Percentiles rank a stretch among this genome's conserved stretches.
Conservation (phyloP, 2,797 vertebrate species). For the Acanthiza pusilla region DNA sequence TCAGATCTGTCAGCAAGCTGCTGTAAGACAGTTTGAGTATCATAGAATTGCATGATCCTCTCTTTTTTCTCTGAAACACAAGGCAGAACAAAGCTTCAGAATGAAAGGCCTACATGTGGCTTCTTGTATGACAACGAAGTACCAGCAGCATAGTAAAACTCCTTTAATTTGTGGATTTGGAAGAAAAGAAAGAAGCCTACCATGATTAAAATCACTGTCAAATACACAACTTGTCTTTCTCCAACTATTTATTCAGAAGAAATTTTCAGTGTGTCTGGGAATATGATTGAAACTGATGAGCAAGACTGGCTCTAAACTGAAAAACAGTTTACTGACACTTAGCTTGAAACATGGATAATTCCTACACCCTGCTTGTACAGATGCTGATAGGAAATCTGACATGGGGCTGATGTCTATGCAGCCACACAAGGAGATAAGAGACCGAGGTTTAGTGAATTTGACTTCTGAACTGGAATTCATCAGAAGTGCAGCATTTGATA, state of each 20-base stretch:
- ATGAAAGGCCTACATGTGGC: background rate
- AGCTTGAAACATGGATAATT: background rate
- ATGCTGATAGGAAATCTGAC: background rate
- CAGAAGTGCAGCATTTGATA: background rate
- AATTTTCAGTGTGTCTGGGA: background rate
- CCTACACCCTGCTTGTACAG: background rate
- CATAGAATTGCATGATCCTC: background rate
- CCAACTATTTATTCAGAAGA: background rate
- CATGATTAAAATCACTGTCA: slow-evolving; percentile 6
- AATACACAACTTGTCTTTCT: background rate
- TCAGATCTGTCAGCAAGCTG: background rate
- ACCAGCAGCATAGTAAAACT: background rate
- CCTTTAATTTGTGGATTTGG: background rate
- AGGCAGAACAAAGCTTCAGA: background rate
- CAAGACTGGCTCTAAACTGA: background rate
- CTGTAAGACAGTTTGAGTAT: background rate
- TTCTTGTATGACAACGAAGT: background rate
- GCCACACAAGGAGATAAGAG: background rate
- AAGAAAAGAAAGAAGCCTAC: background rate
- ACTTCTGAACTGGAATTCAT: background rate
- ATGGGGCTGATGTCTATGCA: background rate
- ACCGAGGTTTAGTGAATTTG: background rate
- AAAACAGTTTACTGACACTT: background rate
- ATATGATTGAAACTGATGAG: slow-evolving; percentile 12
- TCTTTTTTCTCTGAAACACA: background rate